Evolutionary conservation across 2,113 vertebrate genomes (phyloP).

Genomic region (Triplophysa dalaica): DNA sequence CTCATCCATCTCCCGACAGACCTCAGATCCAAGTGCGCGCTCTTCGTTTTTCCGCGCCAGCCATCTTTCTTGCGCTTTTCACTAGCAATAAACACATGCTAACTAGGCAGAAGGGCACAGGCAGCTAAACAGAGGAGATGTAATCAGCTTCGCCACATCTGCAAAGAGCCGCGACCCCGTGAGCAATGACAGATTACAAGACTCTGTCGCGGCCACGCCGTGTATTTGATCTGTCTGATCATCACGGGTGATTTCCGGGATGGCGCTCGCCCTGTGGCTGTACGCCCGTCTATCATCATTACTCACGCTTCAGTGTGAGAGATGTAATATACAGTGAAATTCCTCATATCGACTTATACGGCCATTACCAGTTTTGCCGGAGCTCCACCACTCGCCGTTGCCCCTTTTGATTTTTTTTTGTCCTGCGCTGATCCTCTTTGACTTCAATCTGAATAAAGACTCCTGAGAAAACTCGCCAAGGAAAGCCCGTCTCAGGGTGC

Average conservation of each 20-base stretch:
- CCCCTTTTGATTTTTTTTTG: constrained; percentile 47
- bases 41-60: constrained; percentile 25
- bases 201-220: constrained; percentile 11
- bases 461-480: constrained; percentile 50
- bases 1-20: constrained; percentile 52
- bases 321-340: constrained; percentile 44
- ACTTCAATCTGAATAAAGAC: constrained; percentile 58
- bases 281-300: constrained; percentile 47
- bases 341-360: constrained; percentile 43
- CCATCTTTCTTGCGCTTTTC: constrained; percentile 26
- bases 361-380: constrained; percentile 48
- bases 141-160: constrained; percentile 47
- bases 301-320: constrained; percentile 36
- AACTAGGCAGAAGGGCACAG: constrained; percentile 24
- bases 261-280: constrained; percentile 37
- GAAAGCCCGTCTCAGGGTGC: constrained; percentile 25
- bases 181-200: constrained; percentile 41
- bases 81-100: constrained; percentile 41
- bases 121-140: constrained; percentile 37
- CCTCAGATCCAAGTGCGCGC: constrained; percentile 21
- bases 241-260: constrained; percentile 39
- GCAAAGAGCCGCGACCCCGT: constrained; percentile 21
- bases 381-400: constrained; percentile 28
- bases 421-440: constrained; percentile 39
- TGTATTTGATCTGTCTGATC: constrained; percentile 50